Evolutionary conservation across 1,140 invertebrate species (phyloP), one percentile per base, ranked within the genome.

Genomic region (Leguminivora glycinivorella): DNA sequence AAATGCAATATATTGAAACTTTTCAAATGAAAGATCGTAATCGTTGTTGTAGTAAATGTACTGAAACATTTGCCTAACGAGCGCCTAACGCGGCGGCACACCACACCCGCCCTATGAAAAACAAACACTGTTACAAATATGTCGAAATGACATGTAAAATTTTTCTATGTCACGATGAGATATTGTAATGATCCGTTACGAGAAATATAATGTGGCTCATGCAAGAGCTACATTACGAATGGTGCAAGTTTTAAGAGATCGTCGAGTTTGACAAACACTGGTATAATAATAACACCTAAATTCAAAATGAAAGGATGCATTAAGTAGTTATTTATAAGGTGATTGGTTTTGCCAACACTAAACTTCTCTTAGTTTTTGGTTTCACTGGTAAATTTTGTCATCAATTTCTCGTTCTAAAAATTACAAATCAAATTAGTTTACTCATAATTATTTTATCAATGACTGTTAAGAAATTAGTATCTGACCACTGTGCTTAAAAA

Each of bases 161-260:
- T 90, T 91, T 90, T 91, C 87, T 89, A 79, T 82, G 89, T 91
- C 89, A 90, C 83, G 75, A 91, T 90, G 85, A 91, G 80, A 86
- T 88, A 90, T 89, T 85, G 84, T 91, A 91, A 91, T 91, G 87
- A 80, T 74, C 82, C 88, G 87, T 90, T 85, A 87, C 89, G 85
- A 86, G 86, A 89, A 83, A 79, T 78, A 75, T 84, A 85, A 88
- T 84, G 80, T 83, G 83, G 74, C 75, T 80, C 88, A 90, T 90
- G 85, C 85, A 72, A 87, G 81, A 74, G 78, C 68, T 75, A 75
- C 80, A 85, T 88, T 87, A 88, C 25, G n/a, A 29, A 6, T 43
- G 66, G 66, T 43, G 31, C 66, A 40, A 67, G 34, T 38, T 7
- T 17, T 17, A 10, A 31, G 58, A 29, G 24, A 29, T 29, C 12